Conservation (phyloP, 2,797 vertebrate species). For the Ceryle rudis region DNA sequence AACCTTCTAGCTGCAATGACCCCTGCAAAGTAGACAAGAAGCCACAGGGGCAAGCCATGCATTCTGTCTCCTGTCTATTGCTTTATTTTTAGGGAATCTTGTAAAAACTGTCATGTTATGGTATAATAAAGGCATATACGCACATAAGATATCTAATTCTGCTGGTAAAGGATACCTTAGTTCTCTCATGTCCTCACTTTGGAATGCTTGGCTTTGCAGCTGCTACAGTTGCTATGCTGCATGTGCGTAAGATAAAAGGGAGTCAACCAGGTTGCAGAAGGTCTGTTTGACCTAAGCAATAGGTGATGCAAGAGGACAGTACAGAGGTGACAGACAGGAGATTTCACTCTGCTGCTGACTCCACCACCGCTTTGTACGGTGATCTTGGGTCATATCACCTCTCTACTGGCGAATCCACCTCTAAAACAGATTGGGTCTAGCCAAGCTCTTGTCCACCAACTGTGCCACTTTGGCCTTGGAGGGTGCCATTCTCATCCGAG, state of each 20-base stretch:
- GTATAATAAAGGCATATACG: neutral
- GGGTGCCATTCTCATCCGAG: rapidly evolving
- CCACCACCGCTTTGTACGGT: neutral
- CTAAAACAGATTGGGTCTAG: neutral
- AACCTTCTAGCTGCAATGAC: neutral
- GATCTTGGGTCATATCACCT: neutral
- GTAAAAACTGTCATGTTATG: neutral
- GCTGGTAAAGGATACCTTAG: neutral
- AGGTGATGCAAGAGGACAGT: rapidly evolving
- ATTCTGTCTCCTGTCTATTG: neutral
- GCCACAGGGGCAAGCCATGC: neutral
- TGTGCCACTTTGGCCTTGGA: neutral
- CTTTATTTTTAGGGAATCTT: neutral
- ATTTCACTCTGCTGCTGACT: neutral
- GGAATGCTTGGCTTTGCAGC: neutral
- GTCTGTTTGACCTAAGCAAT: neutral
- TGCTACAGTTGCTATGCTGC: too few relatives aligned
- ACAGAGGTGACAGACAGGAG: rapidly evolving
- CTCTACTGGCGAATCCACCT: neutral
- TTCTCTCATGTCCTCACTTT: neutral
- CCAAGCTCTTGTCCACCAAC: neutral
- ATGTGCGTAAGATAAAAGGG: neutral
- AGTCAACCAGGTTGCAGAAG: neutral
- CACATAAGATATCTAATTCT: neutral
- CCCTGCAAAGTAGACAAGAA: neutral